A percentile compares a stretch with the other conserved stretches of the same genome.
phyloP scores from a whole-genome alignment of 1,140 invertebrate species.

The Drosophila bocqueti region DNA sequence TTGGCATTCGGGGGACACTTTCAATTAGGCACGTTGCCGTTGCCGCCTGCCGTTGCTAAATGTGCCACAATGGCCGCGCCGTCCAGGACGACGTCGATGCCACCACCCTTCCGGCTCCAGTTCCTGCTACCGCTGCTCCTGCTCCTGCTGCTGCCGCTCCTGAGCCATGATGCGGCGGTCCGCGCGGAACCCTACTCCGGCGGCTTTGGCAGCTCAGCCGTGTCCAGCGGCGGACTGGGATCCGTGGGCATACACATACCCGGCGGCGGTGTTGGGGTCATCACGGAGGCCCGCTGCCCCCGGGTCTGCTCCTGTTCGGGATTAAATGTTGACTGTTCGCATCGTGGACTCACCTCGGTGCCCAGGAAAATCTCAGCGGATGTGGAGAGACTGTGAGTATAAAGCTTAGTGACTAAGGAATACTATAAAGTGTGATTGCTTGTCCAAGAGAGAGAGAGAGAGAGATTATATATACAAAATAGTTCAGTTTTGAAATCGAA shows the following conservation, averaged over 20 bases:
- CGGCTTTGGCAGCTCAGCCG: conserved; percentile 64
- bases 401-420: background rate
- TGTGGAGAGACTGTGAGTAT: conserved; percentile 94
- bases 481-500: background rate
- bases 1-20: conserved; percentile 71
- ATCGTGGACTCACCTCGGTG: conserved; percentile 91
- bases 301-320: conserved; percentile 92
- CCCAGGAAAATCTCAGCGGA: conserved; percentile 91
- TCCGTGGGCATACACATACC: conserved; percentile 84
- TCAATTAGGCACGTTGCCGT: conserved; percentile 83
- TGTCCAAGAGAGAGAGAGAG: too few relatives aligned
- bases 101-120: conserved; percentile 61
- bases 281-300: conserved; percentile 88
- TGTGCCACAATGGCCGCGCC: conserved; percentile 78
- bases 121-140: conserved; percentile 45
- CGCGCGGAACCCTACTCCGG: conserved; percentile 76
- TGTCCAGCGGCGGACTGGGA: conserved; percentile 68
- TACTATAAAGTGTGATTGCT: background rate
- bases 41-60: conserved; percentile 64
- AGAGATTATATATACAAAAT: background rate
- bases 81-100: conserved; percentile 71
- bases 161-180: conserved; percentile 35
- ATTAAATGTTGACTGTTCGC: conserved; percentile 92
- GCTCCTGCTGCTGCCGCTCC: conserved; percentile 16
- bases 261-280: conserved; percentile 75